Evolutionary conservation across 35 echinoderm and acorn worm species (phyloP).

Genomic region (Lytechinus pictus): DNA sequence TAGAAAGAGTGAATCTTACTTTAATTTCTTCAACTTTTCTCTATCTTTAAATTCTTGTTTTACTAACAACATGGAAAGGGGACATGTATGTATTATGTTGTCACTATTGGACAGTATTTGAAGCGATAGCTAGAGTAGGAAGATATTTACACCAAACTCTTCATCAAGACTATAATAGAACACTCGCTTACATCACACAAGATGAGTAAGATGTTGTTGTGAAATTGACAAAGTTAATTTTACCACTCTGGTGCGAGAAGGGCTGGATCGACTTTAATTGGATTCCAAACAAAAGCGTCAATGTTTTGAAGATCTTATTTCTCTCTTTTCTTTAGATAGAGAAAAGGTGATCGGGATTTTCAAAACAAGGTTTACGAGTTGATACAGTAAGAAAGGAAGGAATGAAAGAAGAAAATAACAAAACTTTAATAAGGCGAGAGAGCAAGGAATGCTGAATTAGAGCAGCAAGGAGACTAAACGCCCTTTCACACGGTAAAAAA

Average conservation of each 20-base stretch:
- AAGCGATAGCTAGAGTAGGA: not conserved
- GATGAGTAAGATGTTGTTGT: not conserved
- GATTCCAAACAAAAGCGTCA: not conserved
- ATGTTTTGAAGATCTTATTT: not conserved
- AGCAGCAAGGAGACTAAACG: too few relatives aligned
- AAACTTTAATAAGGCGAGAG: not conserved
- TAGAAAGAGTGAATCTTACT: too few relatives aligned
- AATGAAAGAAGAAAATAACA: not conserved
- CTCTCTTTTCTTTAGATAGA: not conserved
- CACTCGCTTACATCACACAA: not conserved
- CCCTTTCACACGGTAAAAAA: too few relatives aligned
- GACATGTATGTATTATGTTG: too few relatives aligned
- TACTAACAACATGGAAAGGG: too few relatives aligned
- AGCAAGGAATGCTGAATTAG: not conserved
- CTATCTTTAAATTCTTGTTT: too few relatives aligned
- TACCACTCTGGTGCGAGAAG: not conserved
- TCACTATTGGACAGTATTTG: too few relatives aligned
- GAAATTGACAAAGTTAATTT: not conserved
- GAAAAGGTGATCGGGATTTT: not conserved
- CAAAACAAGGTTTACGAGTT: not conserved
- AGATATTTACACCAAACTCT: not conserved
- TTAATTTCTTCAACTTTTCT: too few relatives aligned
- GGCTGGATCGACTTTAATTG: not conserved
- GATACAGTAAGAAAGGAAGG: not conserved
- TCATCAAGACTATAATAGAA: not conserved